Evolutionary conservation across 2,113 vertebrate species (phyloP), one percentile per base, ranked within the genome.

Genomic region (Scalopus aquaticus): DNA sequence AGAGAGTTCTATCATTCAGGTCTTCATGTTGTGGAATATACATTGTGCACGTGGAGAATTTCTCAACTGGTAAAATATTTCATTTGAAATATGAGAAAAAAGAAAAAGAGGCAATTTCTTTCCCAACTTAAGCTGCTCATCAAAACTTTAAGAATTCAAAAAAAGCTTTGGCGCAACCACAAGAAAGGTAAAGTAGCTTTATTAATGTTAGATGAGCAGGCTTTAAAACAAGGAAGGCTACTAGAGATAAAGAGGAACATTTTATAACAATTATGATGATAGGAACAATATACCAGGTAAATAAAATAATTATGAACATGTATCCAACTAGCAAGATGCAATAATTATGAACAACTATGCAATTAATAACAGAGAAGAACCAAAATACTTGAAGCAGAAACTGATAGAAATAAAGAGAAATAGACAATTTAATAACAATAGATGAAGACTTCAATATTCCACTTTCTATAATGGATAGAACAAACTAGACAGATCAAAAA

Each of bases 61-160:
- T 83, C 6, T 11, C 69, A 8, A 26, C 5, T 67, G 9, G 46
- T 56, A 28, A 83, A 72, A 42, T 58, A 69, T 15, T 85, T 90
- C 69, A 64, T 54, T 81, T 76, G 65, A 69, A 90, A 91, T 56
- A 80, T 30, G 62, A 72, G 10, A 24, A 46, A 39, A 81, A 56
- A 60, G 3, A 26, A 82, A 42, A 79, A 78, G 15, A 86, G 16
- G 51, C 16, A 37, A 69, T 30, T 60, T 88, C 12, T 85, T 90
- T 49, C 54, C 30, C 56, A 85, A 89, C 17, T 54, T 65, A 70
- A 19, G 37, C 5, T 90, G 72, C 20, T 54, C 19, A 46, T 35
- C 74, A 51, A 79, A 92, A 22, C 9, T 79, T 58, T 95, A 67
- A 89, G 28, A 74, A 86, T 87, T 74, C n/a, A 81, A 79, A 88